Base-by-base conservation (phyloP, 2,888 invertebrate species). In the Himalopsyche japonica region DNA sequence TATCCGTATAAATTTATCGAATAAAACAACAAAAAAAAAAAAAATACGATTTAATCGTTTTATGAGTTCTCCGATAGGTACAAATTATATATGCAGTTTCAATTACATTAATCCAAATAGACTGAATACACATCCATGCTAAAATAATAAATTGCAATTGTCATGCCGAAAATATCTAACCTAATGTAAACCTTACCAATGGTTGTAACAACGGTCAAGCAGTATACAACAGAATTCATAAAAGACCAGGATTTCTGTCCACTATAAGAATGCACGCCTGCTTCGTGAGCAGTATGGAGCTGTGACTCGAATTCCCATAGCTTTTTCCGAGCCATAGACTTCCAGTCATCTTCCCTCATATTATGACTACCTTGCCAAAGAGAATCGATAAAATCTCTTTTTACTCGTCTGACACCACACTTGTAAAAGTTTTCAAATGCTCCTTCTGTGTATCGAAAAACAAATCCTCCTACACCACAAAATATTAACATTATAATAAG, bases 171-270 rank as follows among this genome's bases (percentile, higher is more conserved):
- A 3, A 30, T 70, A 30, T 70, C 27, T 8, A 10, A 64, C 4
- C 70, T 70, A 30, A 70, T 30, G 10, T 12, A 30, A 27, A 43
- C 88, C 94, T 95, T 95, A 97, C 98, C 98, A 91, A 98, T 97
- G 78, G 97, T 97, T 81, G 97, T 96, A 88, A 97, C 93, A 88
- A 98, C 94, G 87, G 97, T 97, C 91, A 97, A 92, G 89, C 96
- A 96, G 91, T 96, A 98, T 85, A 97, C 94, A 87, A 97, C 94
- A 27, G 96, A 95, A 89, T 97, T 97, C 90, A 97, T 93, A 90
- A 97, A 97, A 88, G 95, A 97, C 97, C 97, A 98, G 27, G 96
- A 95, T 89, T 94, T 94, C 89, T 96, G 95, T 2, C 97, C 97
- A 86, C 97, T 96, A 89, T 96, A 97, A 0, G 96, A 94, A 32